Evolutionary conservation across 2,113 vertebrate species (phyloP), one percentile per base, ranked within the genome.

Genomic region (Campylomormyrus tamandua): DNA sequence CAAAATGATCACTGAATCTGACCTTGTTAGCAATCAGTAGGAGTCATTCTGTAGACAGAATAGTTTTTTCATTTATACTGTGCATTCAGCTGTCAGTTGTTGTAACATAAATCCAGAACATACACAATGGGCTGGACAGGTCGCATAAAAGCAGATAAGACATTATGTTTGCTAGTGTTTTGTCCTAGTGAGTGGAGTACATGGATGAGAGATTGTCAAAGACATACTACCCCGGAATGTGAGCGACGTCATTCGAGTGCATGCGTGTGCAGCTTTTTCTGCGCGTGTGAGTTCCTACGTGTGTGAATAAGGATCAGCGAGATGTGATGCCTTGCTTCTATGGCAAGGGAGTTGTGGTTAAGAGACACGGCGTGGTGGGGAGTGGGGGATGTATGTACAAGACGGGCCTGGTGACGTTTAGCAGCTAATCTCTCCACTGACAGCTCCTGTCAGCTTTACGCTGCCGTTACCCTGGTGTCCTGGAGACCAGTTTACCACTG

Each of bases 401-500:
- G 86, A 91, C 70, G 91, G 86, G 52, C 89, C 91, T 91, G 52
- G 89, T 90, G 91, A 85, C 80, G 89, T 92, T 89, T 90, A 77
- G 15, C 77, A 46, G 90, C 90, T 92, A 92, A 93, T 93, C 90
- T 93, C 42, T 27, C 84, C 88, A 88, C 91, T 93, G 93, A 94
- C 93, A 94, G 91, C 80, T 93, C 77, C 92, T 93, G 90, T 95
- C 92, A 91, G 92, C 90, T 80, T 31, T 86, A 39, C 45, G 87
- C 87, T 91, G 90, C 85, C 90, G 91, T 87, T 90, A 90, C 92
- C 87, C 56, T 7, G 0, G 87, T 42, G 66, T 88, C 89, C 85
- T 31, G 27, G 42, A 92, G 90, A 87, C 89, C 45, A 80, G 31
- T 90, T 89, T 89, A 90, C 46, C 52, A 89, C 48, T 87, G 89